Base-by-base conservation (phyloP, 1,140 invertebrate species). In the Drosophila insularis region DNA sequence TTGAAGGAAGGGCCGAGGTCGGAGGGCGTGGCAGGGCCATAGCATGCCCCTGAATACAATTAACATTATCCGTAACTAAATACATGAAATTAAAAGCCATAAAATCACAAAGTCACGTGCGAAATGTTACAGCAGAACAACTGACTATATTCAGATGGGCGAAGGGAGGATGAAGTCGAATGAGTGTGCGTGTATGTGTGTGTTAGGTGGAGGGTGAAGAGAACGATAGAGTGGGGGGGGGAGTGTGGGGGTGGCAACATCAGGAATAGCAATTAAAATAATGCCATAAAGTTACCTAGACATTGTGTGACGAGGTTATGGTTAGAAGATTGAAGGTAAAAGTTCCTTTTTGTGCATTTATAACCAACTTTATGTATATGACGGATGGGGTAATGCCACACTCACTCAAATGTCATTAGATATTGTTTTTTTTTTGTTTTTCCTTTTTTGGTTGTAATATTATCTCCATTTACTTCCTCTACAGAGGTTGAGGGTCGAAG, bases 81-180 rank as follows among this genome's bases (percentile, higher is more conserved):
- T 86, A 82, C 79, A 74, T 80, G 76, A 90, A 90, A 89, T 89
- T 89, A 89, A 89, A 89, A 80, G 84, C 84, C 74, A 89, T 89
- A 84, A 89, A 89, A 89, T 89, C 85, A 67, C 66, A 80, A 89
- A 89, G 84, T 89, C 84, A 89, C 84, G 84, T 89, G 84, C 84
- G 74, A 84, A 89, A 89, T 89, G 85, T 81, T 73, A 86, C 81
- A 85, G 81, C 78, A 80, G 71, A 66, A 74, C 77, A 58, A 78
- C 46, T 40, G 55, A n/a, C 23, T 37, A 61, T 37, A 61, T 21
- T 21, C 40, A 23, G 35, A 11, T 60, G 19, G 59, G 35, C 35
- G 35, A 37, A 37, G 35, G 35, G 35, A 37, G 35, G 35, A 37
- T 37, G 35, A 37, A 37, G 11, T 1, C 13, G 17, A 27, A 6